Base-by-base conservation (phyloP, 1,140 invertebrate genomes). In the Drosophila virilis region DNA sequence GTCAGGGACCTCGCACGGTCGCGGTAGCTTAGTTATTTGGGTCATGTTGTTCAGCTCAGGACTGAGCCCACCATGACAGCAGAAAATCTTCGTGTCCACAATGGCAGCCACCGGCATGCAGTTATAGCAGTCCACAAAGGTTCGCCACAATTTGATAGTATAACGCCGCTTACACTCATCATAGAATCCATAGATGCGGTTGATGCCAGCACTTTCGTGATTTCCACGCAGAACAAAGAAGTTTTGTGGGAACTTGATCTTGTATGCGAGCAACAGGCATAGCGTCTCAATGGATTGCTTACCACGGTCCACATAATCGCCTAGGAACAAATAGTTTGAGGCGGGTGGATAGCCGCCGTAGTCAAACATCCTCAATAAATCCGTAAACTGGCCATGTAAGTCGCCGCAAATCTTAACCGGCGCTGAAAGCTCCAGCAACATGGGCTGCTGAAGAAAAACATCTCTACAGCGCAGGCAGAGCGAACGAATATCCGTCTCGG, bases 341-440 rank as follows among this genome's bases (percentile, higher is more conserved):
- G 99, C 98, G 15, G 99, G 99, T 45, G 99, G 99, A 93, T 99
- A 99, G 17, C 98, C 98, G 65, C 99, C 99, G 92, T 99, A 99
- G 91, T 99, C 99, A 93, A 99, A 99, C 77, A 99, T 93, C 86
- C 99, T 95, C 73, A 99, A 93, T 32, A 99, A 93, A 93, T 99
- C 99, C 91, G 98, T 98, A 92, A 99, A 99, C 93, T 98, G 97
- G 70, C 99, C 99, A 92, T 99, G 98, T 84, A 99, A 99, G 93
- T 99, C 98, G 93, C 97, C 97, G 93, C 98, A 99, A 86, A 99
- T 99, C 94, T 99, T 99, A 32, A 99, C 93, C 43, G 98, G 98
- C 50, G 98, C 98, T 93, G 99, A 98, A 60, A 99, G 93, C 93
- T 99, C 98, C 82, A 99, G 94, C 76, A 99, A 93, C 93, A 99